phyloP scores from a whole-genome alignment of 1,140 invertebrate species.

The Radopholus similis region DNA sequence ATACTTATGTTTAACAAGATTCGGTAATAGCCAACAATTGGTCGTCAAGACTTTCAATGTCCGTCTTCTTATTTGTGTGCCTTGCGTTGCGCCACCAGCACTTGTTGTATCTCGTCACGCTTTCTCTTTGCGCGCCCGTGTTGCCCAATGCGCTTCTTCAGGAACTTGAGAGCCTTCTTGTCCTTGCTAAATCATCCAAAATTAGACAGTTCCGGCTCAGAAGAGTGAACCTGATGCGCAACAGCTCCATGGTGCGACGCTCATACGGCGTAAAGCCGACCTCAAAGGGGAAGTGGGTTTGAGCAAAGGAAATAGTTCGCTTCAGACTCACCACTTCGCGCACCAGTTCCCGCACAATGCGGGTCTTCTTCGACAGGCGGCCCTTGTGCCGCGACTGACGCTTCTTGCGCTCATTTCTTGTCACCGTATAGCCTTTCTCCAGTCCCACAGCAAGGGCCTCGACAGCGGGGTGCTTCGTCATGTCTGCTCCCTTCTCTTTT shows the following conservation, averaged over 20 bases:
- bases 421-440: neutral
- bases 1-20: too few relatives aligned
- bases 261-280: conserved; percentile 97
- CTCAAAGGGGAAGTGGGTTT: neutral
- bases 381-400: conserved; percentile 84
- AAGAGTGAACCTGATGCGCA: conserved; percentile 68
- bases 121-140: conserved; percentile 96
- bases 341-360: conserved; percentile 90
- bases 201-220: neutral
- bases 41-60: too few relatives aligned
- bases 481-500: too few relatives aligned
- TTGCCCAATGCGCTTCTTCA: conserved; percentile 90
- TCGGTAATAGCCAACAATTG: too few relatives aligned
- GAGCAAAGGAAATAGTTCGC: neutral
- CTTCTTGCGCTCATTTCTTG: conserved; percentile 68
- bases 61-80: conserved; percentile 60
- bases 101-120: conserved; percentile 90
- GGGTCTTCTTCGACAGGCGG: conserved; percentile 86
- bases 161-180: conserved; percentile 95
- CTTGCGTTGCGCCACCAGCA: conserved; percentile 88
- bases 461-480: conserved; percentile 1
- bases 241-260: conserved; percentile 95
- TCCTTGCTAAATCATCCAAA: conserved; percentile 79
- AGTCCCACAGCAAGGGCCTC: neutral
- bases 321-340: conserved; percentile 68